Evolutionary conservation across 2,113 vertebrate genomes (phyloP).

Genomic region (Crotalus viridis): DNA sequence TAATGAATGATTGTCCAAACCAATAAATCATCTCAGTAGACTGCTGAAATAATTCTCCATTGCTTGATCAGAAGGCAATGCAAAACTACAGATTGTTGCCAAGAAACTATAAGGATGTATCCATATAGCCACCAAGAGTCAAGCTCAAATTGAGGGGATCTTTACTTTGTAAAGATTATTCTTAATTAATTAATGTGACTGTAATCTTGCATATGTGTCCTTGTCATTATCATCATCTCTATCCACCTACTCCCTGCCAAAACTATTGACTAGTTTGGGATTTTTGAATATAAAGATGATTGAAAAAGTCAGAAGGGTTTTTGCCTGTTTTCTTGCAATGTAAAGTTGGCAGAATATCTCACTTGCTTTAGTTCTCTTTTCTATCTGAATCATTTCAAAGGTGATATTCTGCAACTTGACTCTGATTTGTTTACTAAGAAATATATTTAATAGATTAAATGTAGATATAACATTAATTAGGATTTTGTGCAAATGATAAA

Average conservation of each 20-base stretch:
- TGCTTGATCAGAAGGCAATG: background rate
- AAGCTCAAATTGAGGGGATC: background rate
- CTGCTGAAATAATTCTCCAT: background rate
- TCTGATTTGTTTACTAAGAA: accelerated
- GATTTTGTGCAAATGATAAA: background rate
- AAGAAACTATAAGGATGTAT: background rate
- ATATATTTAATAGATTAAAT: background rate
- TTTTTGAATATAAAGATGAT: slow-evolving; percentile 1
- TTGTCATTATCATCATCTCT: slow-evolving; percentile 4
- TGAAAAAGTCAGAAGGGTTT: background rate
- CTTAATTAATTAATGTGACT: slow-evolving; percentile 14
- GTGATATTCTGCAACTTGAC: accelerated
- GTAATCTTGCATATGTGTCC: background rate
- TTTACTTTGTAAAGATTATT: background rate
- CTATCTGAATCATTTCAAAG: background rate
- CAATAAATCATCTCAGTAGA: background rate
- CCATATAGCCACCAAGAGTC: background rate
- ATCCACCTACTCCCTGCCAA: background rate
- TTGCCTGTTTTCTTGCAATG: background rate
- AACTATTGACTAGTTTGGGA: background rate
- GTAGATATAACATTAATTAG: background rate
- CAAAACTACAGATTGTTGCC: background rate
- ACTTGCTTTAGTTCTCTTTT: background rate
- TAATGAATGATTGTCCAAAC: background rate
- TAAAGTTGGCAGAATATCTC: background rate